Evolutionary conservation across 2,113 vertebrate species (phyloP).

Genomic region (Aptenodytes patagonicus): DNA sequence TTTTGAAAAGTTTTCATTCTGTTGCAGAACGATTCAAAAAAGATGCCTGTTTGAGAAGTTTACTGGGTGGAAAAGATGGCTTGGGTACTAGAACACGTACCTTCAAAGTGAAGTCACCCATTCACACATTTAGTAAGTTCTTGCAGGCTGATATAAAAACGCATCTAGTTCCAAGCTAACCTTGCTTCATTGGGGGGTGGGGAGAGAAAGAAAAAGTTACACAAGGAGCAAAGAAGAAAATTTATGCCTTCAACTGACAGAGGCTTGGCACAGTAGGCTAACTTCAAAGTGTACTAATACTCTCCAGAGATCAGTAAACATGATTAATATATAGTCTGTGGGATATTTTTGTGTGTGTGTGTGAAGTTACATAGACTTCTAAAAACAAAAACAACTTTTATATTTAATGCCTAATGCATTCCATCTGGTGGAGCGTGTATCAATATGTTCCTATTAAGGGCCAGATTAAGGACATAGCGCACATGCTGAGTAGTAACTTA

Average conservation of each 20-base stretch:
- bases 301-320: conserved; percentile 51
- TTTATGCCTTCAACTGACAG: conserved; percentile 42
- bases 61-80: not conserved
- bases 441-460: conserved; percentile 17
- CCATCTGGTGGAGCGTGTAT: not conserved
- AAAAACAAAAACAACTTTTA: conserved; percentile 53
- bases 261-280: conserved; percentile 22
- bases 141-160: not conserved
- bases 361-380: conserved; percentile 35
- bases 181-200: not conserved
- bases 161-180: not conserved
- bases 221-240: conserved; percentile 13
- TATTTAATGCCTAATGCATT: conserved; percentile 32
- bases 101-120: not conserved
- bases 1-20: not conserved
- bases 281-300: conserved; percentile 55
- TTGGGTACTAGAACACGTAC: not conserved
- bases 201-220: conserved; percentile 19
- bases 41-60: not conserved
- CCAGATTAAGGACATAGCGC: not conserved
- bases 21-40: not conserved
- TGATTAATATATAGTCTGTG: conserved; percentile 39
- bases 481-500: not conserved
- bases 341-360: not conserved
- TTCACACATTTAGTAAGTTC: not conserved